Conservation (phyloP, 2,797 vertebrate genomes). For the Helicolenus hilgendorfi region DNA sequence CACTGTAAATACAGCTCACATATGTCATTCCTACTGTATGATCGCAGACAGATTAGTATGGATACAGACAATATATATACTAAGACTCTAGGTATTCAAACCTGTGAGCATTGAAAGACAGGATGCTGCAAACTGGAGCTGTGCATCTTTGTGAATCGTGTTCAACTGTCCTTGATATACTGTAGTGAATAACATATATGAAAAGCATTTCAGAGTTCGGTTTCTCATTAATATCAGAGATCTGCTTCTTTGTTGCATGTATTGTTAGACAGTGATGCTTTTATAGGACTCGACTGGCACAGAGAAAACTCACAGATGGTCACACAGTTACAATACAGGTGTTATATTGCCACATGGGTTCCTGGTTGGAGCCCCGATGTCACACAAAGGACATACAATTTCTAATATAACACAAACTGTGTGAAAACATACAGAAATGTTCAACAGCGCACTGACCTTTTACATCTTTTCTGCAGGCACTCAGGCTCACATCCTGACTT, state of each 20-base stretch:
- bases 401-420: conserved; percentile 49
- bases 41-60: conserved; percentile 28
- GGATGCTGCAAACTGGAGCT: conserved; percentile 31
- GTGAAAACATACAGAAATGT: conserved; percentile 51
- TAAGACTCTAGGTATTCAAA: conserved; percentile 12
- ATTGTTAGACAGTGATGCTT: conserved; percentile 47
- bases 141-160: conserved; percentile 7
- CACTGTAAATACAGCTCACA: conserved; percentile 54
- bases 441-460: conserved; percentile 49
- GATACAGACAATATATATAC: not conserved
- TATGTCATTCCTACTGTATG: conserved; percentile 29
- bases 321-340: conserved; percentile 69
- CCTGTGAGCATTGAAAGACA: not conserved
- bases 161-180: not conserved
- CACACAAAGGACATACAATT: conserved; percentile 66
- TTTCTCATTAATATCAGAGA: not conserved
- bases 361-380: conserved; percentile 66
- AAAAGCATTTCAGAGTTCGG: conserved; percentile 33
- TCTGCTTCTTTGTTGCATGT: conserved; percentile 32
- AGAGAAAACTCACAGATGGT: conserved; percentile 73
- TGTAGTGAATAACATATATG: conserved; percentile 20
- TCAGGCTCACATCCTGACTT: conserved; percentile 23
- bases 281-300: conserved; percentile 54
- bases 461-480: conserved; percentile 32
- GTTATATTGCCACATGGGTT: conserved; percentile 62